Evolutionary conservation across 2,113 vertebrate species (phyloP).

Genomic region (Silurus meridionalis): DNA sequence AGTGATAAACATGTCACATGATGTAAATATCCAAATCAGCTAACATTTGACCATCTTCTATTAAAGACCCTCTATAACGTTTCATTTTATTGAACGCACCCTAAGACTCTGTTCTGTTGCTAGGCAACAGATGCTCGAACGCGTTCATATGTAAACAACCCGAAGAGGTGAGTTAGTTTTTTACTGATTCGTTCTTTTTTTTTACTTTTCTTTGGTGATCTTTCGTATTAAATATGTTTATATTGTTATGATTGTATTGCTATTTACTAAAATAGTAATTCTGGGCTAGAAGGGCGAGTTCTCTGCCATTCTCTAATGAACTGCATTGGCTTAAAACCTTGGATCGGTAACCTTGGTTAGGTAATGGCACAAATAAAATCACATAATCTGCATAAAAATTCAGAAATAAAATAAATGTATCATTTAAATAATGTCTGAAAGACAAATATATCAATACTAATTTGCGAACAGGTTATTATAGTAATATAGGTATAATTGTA

Average conservation of each 20-base stretch:
- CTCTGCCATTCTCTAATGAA: background rate
- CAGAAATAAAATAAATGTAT: background rate
- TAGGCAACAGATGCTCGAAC: constrained; percentile 55
- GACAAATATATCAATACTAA: background rate
- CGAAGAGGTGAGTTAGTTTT: background rate
- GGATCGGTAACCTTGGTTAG: too few species aligned
- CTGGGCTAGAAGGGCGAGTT: background rate
- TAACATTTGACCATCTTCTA: background rate
- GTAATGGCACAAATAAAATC: background rate
- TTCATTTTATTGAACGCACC: constrained; percentile 53
- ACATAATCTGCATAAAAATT: background rate
- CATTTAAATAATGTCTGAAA: background rate
- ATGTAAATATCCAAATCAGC: background rate
- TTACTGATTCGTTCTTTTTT: background rate
- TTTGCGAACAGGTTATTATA: too few species aligned
- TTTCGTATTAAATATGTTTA: background rate
- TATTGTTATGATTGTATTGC: background rate
- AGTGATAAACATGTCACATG: background rate
- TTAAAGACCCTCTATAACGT: background rate
- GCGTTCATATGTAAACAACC: background rate
- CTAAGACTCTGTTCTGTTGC: constrained; percentile 56
- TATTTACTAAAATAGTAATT: background rate
- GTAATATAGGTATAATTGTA: too few species aligned
- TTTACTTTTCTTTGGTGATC: background rate
- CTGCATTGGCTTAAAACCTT: background rate